A percentile compares a stretch with the other conserved stretches of the same genome.
phyloP scores from a whole-genome alignment of 2,113 vertebrate genomes.

The Grammomys dolichurus region DNA sequence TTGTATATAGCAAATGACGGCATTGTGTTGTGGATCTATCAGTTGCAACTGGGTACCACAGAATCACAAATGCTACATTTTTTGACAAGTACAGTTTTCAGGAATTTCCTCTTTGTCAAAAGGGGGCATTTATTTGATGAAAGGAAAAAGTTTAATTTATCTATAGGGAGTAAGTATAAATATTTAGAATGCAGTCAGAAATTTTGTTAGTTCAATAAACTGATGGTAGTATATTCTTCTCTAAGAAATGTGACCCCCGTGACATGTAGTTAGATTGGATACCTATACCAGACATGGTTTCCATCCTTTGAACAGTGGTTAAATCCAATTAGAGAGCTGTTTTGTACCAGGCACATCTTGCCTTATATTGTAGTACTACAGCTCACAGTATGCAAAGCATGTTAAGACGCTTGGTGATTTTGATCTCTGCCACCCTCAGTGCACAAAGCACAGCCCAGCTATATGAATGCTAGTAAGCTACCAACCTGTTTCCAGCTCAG shows the following conservation, averaged over 20 bases:
- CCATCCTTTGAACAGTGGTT: not conserved
- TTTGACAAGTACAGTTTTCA: not conserved
- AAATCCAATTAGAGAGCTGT: not conserved
- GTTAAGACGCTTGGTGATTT: not conserved
- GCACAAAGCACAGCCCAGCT: not conserved
- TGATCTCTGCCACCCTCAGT: not conserved
- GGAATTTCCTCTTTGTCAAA: not conserved
- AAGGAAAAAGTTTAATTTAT: not conserved
- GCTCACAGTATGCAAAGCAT: not conserved
- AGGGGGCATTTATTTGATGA: not conserved
- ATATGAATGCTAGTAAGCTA: not conserved
- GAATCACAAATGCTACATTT: not conserved
- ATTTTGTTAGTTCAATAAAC: not conserved
- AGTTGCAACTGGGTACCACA: not conserved
- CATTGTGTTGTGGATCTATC: not conserved
- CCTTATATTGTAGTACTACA: not conserved
- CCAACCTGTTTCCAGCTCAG: not conserved
- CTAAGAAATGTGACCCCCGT: not conserved
- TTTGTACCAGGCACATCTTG: not conserved
- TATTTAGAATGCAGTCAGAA: not conserved
- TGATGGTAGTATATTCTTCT: not conserved
- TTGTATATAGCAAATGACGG: not conserved
- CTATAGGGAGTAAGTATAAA: not conserved
- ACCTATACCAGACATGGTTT: not conserved
- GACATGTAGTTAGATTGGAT: not conserved